These are phyloP conservation scores for Subacronicta megacephala DNA, from an alignment of 2,888 invertebrate genomes.

Conservation along the genomic window DNA sequence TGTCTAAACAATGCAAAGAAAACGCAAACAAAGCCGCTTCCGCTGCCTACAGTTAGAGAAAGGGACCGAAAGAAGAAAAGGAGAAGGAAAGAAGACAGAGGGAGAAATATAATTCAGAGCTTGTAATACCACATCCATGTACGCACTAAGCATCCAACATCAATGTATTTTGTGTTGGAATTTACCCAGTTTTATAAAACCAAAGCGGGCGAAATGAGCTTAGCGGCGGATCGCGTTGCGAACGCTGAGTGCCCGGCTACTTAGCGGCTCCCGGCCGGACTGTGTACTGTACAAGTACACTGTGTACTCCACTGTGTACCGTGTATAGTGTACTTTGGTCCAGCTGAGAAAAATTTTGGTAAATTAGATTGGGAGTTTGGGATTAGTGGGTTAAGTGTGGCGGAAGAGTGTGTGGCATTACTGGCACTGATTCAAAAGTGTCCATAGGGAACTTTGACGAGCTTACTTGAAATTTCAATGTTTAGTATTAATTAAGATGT, in stretches of 20 bases:
- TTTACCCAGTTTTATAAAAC: constrained; percentile 87
- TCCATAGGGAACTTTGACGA: no score
- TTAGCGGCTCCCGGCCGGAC: constrained; percentile 67
- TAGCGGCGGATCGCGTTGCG: constrained; percentile 76
- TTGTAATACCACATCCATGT: constrained; percentile 52
- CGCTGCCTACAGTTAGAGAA: no score
- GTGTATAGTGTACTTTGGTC: constrained; percentile 27
- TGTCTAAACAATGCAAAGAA: no score
- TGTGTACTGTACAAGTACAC: constrained; percentile 7
- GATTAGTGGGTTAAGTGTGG: constrained; percentile 23
- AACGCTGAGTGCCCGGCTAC: constrained; percentile 76
- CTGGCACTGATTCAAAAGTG: no score
- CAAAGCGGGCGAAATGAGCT: constrained; percentile 85
- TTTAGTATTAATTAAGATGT: no score
- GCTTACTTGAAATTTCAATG: no score
- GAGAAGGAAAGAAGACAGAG: no score
- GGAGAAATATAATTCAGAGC: no score
- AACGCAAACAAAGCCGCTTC: no score
- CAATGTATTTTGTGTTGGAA: constrained; percentile 72
- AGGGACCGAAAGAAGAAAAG: no score
- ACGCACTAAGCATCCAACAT: constrained; percentile 35
- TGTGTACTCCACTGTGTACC: constrained; percentile 21
- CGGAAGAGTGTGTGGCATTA: constrained; percentile 13
- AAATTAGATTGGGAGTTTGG: constrained; percentile 41
- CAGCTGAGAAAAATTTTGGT: constrained; percentile 40